Evolutionary conservation across 2,113 vertebrate species (phyloP).

Genomic region (Bucco capensis): DNA sequence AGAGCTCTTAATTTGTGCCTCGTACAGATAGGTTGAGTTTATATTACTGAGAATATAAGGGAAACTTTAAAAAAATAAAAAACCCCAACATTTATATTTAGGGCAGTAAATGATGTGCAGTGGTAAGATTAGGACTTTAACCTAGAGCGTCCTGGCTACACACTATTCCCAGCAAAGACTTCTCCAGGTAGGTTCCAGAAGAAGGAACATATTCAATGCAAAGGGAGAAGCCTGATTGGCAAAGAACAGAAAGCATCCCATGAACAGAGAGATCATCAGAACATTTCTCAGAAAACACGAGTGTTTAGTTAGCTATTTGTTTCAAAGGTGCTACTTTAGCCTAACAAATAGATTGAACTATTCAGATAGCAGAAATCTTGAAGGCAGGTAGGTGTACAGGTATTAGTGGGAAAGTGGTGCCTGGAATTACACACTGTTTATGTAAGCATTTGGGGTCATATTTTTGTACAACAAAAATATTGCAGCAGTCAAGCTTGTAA

Average conservation of each 20-base stretch:
- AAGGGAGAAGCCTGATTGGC: neutral
- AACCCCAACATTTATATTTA: neutral
- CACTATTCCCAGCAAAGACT: neutral
- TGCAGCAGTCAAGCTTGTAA: slow-evolving; percentile 5
- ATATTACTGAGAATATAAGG: neutral
- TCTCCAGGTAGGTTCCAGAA: neutral
- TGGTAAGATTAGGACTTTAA: neutral
- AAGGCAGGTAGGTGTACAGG: neutral
- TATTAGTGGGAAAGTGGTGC: neutral
- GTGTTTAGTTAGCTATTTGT: neutral
- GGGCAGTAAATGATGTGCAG: neutral
- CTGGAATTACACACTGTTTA: neutral
- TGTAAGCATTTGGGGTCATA: neutral
- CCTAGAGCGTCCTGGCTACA: neutral
- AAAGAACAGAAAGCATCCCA: neutral
- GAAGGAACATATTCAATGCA: neutral
- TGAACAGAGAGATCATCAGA: neutral
- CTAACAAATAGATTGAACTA: neutral
- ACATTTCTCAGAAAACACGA: neutral
- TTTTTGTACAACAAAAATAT: slow-evolving; percentile 28
- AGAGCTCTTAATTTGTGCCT: neutral
- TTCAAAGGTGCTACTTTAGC: neutral
- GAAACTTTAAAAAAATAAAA: neutral
- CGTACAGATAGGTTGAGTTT: neutral
- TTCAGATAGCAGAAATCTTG: neutral